A percentile compares a stretch with the other conserved stretches of the same genome.
phyloP scores from a whole-genome alignment of 1,140 invertebrate species.

The Camponotus pennsylvanicus region DNA sequence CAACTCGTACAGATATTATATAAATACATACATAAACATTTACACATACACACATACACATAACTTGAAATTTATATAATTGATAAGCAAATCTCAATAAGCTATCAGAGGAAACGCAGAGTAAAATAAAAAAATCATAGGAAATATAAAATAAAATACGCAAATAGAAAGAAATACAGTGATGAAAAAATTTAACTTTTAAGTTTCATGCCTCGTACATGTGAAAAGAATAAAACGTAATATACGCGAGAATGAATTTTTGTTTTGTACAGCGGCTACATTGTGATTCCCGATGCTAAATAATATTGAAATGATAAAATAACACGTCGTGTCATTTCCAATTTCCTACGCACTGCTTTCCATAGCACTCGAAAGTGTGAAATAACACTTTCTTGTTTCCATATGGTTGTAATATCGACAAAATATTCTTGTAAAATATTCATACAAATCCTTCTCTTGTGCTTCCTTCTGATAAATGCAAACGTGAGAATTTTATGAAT shows the following conservation, averaged over 20 bases:
- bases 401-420: not conserved
- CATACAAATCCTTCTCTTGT: not conserved
- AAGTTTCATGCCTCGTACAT: conserved; percentile 73
- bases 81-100: conserved; percentile 69
- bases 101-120: conserved; percentile 65
- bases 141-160: conserved; percentile 62
- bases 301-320: conserved; percentile 77
- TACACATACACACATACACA: conserved; percentile 46
- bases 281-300: conserved; percentile 80
- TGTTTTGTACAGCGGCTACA: conserved; percentile 83
- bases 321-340: conserved; percentile 63
- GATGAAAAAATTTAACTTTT: conserved; percentile 72
- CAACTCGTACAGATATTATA: conserved; percentile 72
- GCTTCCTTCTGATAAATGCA: not conserved
- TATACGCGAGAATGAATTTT: conserved; percentile 80
- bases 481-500: conserved; percentile 10
- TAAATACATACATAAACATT: conserved; percentile 61
- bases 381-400: not conserved
- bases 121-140: conserved; percentile 67
- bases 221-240: conserved; percentile 67
- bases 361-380: not conserved
- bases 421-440: not conserved
- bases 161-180: conserved; percentile 56
- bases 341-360: conserved; percentile 26
- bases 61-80: conserved; percentile 79